Base-by-base conservation (phyloP, 2,113 vertebrate genomes). In the Ranitomeya imitator region DNA sequence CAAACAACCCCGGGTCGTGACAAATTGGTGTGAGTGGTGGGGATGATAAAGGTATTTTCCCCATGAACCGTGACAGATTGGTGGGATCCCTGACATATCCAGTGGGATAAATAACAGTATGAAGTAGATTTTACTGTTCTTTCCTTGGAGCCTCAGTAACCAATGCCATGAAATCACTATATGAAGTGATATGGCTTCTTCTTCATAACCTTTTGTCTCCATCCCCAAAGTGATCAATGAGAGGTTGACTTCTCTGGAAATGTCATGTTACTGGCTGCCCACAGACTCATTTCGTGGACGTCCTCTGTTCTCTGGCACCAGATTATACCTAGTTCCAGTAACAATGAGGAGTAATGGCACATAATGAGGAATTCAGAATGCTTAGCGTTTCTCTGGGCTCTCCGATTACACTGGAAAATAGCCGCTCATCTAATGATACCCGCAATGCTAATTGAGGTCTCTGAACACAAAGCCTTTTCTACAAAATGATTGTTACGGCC, bases 331-430 rank as follows among this genome's bases (percentile, higher is more conserved):
- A 51, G 13, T 45, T 84, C 83, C 83, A 54, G 63, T 84, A 69
- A 84, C 83, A 23, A n/a, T 15, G 76, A 57, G 23, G 52, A 55
- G n/a, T 55, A 26, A 79, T 7, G 57, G 77, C 52, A 14, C n/a
- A 26, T 79, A 54, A 23, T 79, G 77, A 79, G 51, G 57, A 37
- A 63, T 51, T 82, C 26, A 61, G 31, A 82, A 45, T 82, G 15
- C 14, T 61, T 31, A 19, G 79, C 61, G 1, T 63, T 82, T 37
- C 10, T 37, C 79, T 61, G 26, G 23, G 59, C 21, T 82, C 63
- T 82, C 31, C 23, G 26, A 15, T 79, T 79, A 79, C 77, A 57
- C 4, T 79, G 77, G 77, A 79, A 79, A 79, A 79, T 79, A 57
- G 23, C 57, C 14, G 52, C 51, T 79, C 12, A 21, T 77, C 6